Evolutionary conservation across 2,888 invertebrate species (phyloP), one percentile per base, ranked within the genome.

Genomic region (Brachylomia viminalis): DNA sequence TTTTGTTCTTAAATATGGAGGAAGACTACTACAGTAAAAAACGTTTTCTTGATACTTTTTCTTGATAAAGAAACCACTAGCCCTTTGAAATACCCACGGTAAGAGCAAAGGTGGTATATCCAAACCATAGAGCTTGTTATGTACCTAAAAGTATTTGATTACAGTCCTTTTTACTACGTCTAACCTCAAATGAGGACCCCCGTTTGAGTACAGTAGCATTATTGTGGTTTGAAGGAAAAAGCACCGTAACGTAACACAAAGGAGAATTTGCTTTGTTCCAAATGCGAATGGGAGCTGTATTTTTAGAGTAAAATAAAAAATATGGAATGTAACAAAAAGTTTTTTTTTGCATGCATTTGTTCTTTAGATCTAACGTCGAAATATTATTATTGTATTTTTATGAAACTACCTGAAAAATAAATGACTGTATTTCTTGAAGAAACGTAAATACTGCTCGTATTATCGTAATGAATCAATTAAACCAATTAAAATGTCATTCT

Each of bases 181-280:
- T 85, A 87, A 88, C 87, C 86, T 87, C 93, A 92, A 80, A 90
- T 89, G 90, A 91, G 87, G 87, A 75, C 86, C 62, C 87, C 64
- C 86, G 88, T 91, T 90, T 89, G 90, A 88, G 87, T 87, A 88
- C 82, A 86, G 86, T 68, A 74, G 87, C 92, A 90, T 92, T 90
- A 89, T 88, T 91, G 92, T 89, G 94, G 94, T 91, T 87, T 86
- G 59, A 73, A 84, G 85, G 83, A 90, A 90, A 91, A 90, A 90
- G 90, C 85, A 88, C 59, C 58, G 80, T 67, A 56, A 65, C 65
- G 75, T 75, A 47, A 64, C 72, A 84, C 88, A 86, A 85, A 90
- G 86, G 83, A 77, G 66, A 80, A 84, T 85, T 88, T 73, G 80
- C 86, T 87, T 88, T 84, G 87, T 86, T 79, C 76, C 58, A 20